Conservation (phyloP, 2,888 invertebrate species). For the Plebejus argus region DNA sequence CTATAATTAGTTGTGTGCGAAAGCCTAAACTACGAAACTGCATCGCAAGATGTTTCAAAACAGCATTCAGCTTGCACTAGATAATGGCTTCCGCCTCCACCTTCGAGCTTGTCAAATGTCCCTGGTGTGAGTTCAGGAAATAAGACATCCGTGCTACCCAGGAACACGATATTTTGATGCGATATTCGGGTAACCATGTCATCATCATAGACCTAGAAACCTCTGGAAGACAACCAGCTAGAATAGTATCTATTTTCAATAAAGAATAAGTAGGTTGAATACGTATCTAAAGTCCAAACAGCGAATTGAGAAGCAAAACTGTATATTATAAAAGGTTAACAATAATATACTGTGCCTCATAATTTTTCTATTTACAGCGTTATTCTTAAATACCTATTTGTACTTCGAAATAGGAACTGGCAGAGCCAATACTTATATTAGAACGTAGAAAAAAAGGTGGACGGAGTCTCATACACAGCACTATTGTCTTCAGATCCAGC, state of each 20-base stretch:
- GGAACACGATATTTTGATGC: background rate
- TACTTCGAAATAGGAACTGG: too few species aligned
- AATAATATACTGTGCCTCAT: too few species aligned
- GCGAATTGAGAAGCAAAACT: too few species aligned
- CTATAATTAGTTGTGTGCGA: background rate
- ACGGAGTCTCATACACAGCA: too few species aligned
- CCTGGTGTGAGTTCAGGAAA: constrained; percentile 4
- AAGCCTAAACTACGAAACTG: constrained; percentile 2
- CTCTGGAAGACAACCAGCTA: background rate
- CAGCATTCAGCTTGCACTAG: constrained; percentile 1
- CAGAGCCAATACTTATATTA: too few species aligned
- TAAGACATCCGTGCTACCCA: background rate
- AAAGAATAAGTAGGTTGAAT: background rate
- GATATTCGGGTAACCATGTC: background rate
- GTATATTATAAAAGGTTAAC: too few species aligned
- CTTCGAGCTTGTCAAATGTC: background rate
- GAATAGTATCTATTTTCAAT: background rate
- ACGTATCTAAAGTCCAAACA: background rate
- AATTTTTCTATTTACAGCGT: too few species aligned
- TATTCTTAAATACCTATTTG: too few species aligned
- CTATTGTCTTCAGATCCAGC: too few species aligned
- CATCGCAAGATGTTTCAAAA: background rate
- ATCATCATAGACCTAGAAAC: constrained; percentile 3
- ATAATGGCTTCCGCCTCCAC: constrained; percentile 3
- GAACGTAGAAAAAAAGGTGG: too few species aligned